Conservation (phyloP, 2,888 invertebrate species). For the Rhimphoctona megacephalus region DNA sequence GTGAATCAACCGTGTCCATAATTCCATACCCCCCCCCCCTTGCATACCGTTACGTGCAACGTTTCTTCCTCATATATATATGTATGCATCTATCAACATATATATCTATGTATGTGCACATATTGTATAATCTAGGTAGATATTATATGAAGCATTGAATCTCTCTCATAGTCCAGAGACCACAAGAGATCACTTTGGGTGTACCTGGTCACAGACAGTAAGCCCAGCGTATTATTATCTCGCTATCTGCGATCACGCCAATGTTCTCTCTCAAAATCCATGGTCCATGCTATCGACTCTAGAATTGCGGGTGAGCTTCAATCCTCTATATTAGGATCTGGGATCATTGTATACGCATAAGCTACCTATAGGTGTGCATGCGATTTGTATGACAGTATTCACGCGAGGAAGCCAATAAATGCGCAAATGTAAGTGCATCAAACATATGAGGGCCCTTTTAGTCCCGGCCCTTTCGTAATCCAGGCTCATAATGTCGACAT, state of each 20-base stretch:
- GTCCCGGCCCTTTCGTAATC: background rate
- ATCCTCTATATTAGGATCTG: conserved; percentile 8
- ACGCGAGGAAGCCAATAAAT: background rate
- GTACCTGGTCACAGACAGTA: conserved; percentile 5
- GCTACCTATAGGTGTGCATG: background rate
- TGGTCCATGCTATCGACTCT: conserved; percentile 24
- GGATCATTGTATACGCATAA: background rate
- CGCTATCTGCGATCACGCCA: conserved; percentile 46
- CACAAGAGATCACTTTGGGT: conserved; percentile 2
- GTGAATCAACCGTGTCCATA: conserved; percentile 3
- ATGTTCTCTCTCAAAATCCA: conserved; percentile 49
- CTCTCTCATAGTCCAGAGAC: conserved; percentile 4
- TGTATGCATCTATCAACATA: background rate
- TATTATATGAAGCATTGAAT: conserved; percentile 7
- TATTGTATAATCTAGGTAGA: background rate
- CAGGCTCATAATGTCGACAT: background rate
- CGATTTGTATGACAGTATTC: background rate
- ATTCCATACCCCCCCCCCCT: background rate
- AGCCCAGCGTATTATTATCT: conserved; percentile 50
- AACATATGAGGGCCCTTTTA: background rate
- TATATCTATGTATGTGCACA: background rate
- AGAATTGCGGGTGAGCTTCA: background rate
- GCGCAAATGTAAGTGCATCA: conserved; percentile 3
- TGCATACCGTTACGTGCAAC: conserved; percentile 1
- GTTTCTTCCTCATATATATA: background rate